Conservation (phyloP, 2,888 invertebrate species). For the Cantharis rufa region DNA sequence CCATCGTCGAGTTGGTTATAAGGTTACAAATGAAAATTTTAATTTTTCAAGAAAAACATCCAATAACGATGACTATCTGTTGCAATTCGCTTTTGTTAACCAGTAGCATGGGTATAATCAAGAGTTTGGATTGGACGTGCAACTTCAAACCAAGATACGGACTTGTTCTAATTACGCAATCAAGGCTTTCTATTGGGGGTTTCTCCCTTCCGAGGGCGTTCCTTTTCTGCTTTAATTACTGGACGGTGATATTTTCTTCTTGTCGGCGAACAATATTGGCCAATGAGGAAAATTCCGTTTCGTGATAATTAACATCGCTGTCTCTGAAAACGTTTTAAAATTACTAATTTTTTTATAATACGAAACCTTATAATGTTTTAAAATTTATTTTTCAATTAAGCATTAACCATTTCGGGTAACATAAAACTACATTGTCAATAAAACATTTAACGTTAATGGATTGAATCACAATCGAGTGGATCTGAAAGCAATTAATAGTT, state of each 20-base stretch:
- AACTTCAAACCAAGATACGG: constrained; percentile 45
- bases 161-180: constrained; percentile 57
- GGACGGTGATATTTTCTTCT: constrained; percentile 35
- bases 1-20: no score
- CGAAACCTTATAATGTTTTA: constrained; percentile 6
- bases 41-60: constrained; percentile 3
- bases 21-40: not conserved
- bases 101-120: constrained; percentile 49
- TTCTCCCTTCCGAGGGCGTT: constrained; percentile 46
- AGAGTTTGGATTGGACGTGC: constrained; percentile 46
- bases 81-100: constrained; percentile 37
- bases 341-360: not conserved
- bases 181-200: constrained; percentile 52
- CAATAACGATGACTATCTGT: constrained; percentile 18
- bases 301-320: not conserved
- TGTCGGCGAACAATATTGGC: constrained; percentile 10
- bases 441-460: constrained; percentile 42
- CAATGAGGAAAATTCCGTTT: constrained; percentile 5
- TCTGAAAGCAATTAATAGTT: constrained; percentile 36
- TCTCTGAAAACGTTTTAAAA: not conserved
- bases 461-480: constrained; percentile 36
- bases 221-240: constrained; percentile 53
- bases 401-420: constrained; percentile 29
- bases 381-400: constrained; percentile 28
- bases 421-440: constrained; percentile 40